Evolutionary conservation across 2,797 vertebrate genomes (phyloP), one percentile per base, ranked within the genome.

Genomic region (Coracias cyanogaster): DNA sequence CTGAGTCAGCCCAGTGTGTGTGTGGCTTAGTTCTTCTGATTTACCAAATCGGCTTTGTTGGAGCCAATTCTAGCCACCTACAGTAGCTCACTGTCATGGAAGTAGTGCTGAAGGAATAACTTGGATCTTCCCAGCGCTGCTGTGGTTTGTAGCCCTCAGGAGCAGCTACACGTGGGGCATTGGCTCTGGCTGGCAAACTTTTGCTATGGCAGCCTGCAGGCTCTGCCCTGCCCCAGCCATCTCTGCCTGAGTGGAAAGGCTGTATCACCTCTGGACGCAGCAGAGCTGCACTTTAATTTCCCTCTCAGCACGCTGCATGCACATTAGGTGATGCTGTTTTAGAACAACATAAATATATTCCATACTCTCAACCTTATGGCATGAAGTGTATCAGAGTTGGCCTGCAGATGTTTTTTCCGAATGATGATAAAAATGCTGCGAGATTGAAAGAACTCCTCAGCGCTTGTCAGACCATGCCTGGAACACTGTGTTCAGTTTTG

Each of bases 51-150:
- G 46, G 9, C 19, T 49, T 57, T 72, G 22, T 2, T 54, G 58
- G 33, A 79, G 46, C 11, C 37, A 25, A 19, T 26, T 52, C 28
- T 43, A 85, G 45, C 7, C 46, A 16, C 0, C 1, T 14, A 4
- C 3, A 21, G 28, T 57, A 64, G 37, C 15, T 66, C 19, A 3
- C 8, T 2, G 5, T 4, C 1, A 0, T 12, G 3, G 2, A 20
- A 43, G 43, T 48, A 29, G 45, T 3, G 35, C 15, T 37, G 37
- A 48, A 60, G 33, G 12, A 83, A 3, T 24, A 89, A 37, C 21
- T 1, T 14, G 62, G 65, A 51, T 7, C 25, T 43, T 45, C n/a
- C 7, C 20, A 26, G 65, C 1, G 0, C 29, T 46, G 60, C 48
- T 39, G 37, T 9, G 22, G 28, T 14, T 37, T 1, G 0, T 5